A percentile compares a stretch with the other conserved stretches of the same genome.
These are phyloP conservation scores for Perodicticus potto DNA, from an alignment of 2,797 vertebrate species.

Conservation along the genomic window DNA sequence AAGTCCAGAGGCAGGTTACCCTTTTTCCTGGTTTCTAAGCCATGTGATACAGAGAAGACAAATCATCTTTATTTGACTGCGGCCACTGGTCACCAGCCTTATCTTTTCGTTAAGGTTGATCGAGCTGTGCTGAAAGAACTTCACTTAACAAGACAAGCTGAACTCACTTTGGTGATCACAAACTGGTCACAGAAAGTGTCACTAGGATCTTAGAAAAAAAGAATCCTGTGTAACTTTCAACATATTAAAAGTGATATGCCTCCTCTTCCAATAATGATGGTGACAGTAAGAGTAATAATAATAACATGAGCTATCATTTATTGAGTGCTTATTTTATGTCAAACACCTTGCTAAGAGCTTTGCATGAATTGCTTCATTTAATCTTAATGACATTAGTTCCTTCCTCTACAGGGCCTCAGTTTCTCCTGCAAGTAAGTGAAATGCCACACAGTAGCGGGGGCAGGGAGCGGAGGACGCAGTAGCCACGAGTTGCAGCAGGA, in stretches of 20 bases:
- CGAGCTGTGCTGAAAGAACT: background rate
- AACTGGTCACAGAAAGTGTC: background rate
- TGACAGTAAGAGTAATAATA: background rate
- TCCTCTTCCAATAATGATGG: background rate
- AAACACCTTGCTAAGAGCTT: constrained; percentile 31
- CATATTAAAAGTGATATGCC: background rate
- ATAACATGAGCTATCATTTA: background rate
- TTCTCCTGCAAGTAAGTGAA: constrained; percentile 18
- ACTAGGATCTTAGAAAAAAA: constrained; percentile 32
- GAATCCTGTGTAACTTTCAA: constrained; percentile 14
- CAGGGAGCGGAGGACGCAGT: background rate
- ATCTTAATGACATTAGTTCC: background rate
- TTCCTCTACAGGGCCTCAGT: constrained; percentile 37
- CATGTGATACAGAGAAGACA: background rate
- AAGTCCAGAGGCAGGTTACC: background rate
- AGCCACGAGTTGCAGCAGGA: background rate
- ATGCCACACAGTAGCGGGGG: background rate
- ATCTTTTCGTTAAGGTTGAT: background rate
- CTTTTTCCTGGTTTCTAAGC: constrained; percentile 34
- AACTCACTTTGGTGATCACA: background rate
- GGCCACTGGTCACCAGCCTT: background rate
- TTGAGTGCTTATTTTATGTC: background rate
- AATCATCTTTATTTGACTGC: constrained; percentile 36
- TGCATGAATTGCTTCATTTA: background rate
- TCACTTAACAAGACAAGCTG: background rate